Conservation (phyloP, 1,140 invertebrate species). For the Procambarus clarkii region DNA sequence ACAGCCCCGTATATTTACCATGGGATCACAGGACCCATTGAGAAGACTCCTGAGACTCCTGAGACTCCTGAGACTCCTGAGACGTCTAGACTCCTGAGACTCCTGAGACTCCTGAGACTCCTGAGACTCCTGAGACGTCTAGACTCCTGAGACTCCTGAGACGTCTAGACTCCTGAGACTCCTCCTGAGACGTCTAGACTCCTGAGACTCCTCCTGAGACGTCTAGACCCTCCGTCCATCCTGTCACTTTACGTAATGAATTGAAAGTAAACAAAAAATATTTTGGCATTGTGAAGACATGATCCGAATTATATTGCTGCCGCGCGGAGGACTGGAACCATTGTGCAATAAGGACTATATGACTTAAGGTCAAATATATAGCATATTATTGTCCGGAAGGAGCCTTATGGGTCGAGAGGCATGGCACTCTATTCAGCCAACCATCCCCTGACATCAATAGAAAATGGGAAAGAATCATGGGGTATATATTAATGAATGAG, state of each 20-base stretch:
- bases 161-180: too few species aligned
- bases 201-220: too few species aligned
- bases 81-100: neutral
- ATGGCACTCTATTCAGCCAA: neutral
- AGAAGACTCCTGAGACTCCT: too few species aligned
- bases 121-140: too few species aligned
- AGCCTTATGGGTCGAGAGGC: neutral
- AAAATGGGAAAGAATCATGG: constrained; percentile 39
- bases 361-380: neutral
- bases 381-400: neutral
- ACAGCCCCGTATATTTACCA: too few species aligned
- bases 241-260: constrained; percentile 50
- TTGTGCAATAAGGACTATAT: neutral
- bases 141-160: too few species aligned
- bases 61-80: too few species aligned
- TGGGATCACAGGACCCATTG: too few species aligned
- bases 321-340: neutral
- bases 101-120: too few species aligned
- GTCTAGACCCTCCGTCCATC: constrained; percentile 1
- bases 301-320: constrained; percentile 37
- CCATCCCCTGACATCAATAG: neutral
- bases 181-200: neutral
- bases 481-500: constrained; percentile 58
- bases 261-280: constrained; percentile 24
- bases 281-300: constrained; percentile 3